phyloP scores from a whole-genome alignment of 1,140 invertebrate genomes.

The Diprion similis region DNA sequence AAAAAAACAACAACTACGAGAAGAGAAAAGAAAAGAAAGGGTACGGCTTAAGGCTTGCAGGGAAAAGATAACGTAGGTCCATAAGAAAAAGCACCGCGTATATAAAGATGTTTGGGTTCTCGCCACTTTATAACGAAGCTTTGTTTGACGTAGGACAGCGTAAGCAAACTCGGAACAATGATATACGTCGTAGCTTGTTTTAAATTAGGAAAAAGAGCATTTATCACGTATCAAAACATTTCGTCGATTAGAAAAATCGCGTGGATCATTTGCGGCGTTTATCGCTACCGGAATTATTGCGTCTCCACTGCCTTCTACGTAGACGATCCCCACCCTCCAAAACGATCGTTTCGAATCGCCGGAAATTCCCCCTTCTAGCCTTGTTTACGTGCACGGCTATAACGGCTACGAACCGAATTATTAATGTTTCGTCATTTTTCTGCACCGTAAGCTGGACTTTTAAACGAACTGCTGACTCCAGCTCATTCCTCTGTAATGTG shows the following conservation, averaged over 20 bases:
- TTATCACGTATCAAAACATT: conserved; percentile 8
- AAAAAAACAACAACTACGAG: too few relatives aligned
- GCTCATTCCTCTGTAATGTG: conserved; percentile 17
- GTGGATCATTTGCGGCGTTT: not conserved
- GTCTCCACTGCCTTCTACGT: too few relatives aligned
- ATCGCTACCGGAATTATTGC: too few relatives aligned
- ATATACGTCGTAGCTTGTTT: not conserved
- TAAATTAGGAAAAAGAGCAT: not conserved
- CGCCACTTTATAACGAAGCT: conserved; percentile 11
- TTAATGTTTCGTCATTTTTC: not conserved
- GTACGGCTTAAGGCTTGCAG: not conserved
- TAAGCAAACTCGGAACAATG: conserved; percentile 6
- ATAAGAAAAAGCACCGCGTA: too few relatives aligned
- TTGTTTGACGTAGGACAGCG: conserved; percentile 8
- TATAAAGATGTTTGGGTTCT: not conserved
- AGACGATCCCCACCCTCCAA: too few relatives aligned
- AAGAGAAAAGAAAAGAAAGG: not conserved
- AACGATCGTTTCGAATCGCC: too few relatives aligned
- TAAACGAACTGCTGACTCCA: conserved; percentile 25
- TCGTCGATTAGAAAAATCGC: not conserved
- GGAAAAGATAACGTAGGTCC: too few relatives aligned
- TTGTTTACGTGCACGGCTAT: too few relatives aligned
- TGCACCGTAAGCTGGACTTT: conserved; percentile 27
- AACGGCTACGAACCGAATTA: too few relatives aligned
- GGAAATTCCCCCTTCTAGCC: too few relatives aligned